Percentiles rank a stretch among this genome's conserved stretches.
Evolutionary conservation across 2,888 invertebrate genomes (phyloP).

Genomic region (Petrophora chlorosata): DNA sequence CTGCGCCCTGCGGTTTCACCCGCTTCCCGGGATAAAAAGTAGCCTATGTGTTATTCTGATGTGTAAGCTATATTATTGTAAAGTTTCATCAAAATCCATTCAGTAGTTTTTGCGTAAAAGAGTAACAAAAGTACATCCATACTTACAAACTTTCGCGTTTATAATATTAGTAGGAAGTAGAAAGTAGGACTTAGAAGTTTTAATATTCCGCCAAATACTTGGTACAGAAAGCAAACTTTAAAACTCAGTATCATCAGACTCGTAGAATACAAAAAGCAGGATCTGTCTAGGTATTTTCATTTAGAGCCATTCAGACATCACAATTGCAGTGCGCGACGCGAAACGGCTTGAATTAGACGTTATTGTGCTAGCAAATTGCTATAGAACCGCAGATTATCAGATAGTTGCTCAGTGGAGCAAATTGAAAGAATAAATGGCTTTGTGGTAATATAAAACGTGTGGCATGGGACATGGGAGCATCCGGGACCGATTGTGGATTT

Average conservation of each 20-base stretch:
- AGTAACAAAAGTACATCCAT: too few relatives aligned
- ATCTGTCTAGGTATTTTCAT: slow-evolving; percentile 37
- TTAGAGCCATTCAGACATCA: slow-evolving; percentile 37
- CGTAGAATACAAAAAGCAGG: not conserved
- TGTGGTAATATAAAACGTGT: not conserved
- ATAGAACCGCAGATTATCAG: slow-evolving; percentile 33
- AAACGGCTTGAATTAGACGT: slow-evolving; percentile 44
- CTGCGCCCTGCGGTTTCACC: too few relatives aligned
- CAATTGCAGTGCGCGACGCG: slow-evolving; percentile 24
- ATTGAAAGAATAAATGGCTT: slow-evolving; percentile 6
- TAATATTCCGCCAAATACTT: too few relatives aligned
- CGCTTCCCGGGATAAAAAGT: too few relatives aligned
- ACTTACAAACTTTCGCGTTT: too few relatives aligned
- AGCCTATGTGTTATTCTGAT: too few relatives aligned
- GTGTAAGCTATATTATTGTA: too few relatives aligned
- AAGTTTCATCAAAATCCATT: too few relatives aligned
- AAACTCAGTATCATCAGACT: not conserved
- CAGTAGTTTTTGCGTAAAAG: too few relatives aligned
- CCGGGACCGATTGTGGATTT: slow-evolving; percentile 4
- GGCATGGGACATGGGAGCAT: slow-evolving; percentile 7
- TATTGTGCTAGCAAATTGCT: slow-evolving; percentile 49
- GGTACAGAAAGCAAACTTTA: too few relatives aligned
- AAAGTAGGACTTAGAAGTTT: too few relatives aligned
- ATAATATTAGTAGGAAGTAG: too few relatives aligned
- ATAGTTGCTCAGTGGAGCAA: slow-evolving; percentile 25